These are phyloP conservation scores for Dryadula phaetusa DNA, from an alignment of 2,888 invertebrate species.

Conservation along the genomic window DNA sequence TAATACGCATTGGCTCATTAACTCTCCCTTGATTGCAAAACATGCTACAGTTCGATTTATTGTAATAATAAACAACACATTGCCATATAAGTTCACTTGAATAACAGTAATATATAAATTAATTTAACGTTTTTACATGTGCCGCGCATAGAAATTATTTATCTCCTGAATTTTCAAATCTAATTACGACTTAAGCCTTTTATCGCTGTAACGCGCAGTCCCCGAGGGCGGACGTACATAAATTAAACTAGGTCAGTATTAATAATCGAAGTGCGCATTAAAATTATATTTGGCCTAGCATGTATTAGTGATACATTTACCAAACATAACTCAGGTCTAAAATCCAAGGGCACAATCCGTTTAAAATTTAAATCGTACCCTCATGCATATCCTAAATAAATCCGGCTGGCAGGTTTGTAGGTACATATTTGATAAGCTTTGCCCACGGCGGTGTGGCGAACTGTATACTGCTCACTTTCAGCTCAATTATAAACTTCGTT, in stretches of 20 bases:
- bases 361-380: slow-evolving; percentile 84
- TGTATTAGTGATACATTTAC: slow-evolving; percentile 78
- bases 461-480: slow-evolving; percentile 68
- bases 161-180: slow-evolving; percentile 33
- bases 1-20: slow-evolving; percentile 15
- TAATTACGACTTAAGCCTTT: slow-evolving; percentile 53
- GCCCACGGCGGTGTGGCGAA: slow-evolving; percentile 60
- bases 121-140: slow-evolving; percentile 2
- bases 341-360: slow-evolving; percentile 83
- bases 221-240: slow-evolving; percentile 62
- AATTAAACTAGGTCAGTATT: slow-evolving; percentile 61
- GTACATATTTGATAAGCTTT: slow-evolving; percentile 83
- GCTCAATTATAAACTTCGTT: slow-evolving; percentile 73
- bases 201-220: slow-evolving; percentile 61
- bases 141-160: neutral
- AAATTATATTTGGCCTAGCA: slow-evolving; percentile 60
- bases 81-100: neutral
- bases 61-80: neutral
- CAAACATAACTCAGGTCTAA: slow-evolving; percentile 74
- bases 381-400: slow-evolving; percentile 85
- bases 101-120: neutral
- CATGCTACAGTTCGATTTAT: slow-evolving; percentile 14
- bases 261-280: slow-evolving; percentile 70
- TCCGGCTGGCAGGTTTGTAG: slow-evolving; percentile 78
- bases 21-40: slow-evolving; percentile 24